Evolutionary conservation across 1,140 invertebrate genomes (phyloP).

Genomic region (Diprion similis): DNA sequence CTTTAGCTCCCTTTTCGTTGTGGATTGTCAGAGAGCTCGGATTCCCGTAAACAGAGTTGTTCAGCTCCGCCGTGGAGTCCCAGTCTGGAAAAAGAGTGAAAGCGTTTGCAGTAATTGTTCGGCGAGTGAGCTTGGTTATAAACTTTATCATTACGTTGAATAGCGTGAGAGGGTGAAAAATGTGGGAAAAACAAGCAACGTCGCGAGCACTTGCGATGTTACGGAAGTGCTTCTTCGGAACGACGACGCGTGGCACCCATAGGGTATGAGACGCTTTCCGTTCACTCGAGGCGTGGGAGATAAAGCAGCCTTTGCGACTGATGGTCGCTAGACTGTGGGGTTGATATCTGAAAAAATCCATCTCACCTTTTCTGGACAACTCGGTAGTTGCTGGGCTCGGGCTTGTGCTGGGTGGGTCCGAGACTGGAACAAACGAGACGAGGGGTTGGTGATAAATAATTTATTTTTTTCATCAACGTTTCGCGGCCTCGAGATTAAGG

Average conservation of each 20-base stretch:
- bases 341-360: constrained; percentile 52
- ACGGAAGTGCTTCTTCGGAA: not conserved
- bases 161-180: not conserved
- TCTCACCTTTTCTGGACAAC: constrained; percentile 59
- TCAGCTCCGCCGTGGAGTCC: constrained; percentile 61
- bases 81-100: constrained; percentile 46
- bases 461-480: constrained; percentile 8
- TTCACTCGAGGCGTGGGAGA: too few species aligned
- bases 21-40: constrained; percentile 67
- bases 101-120: constrained; percentile 12
- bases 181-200: constrained; percentile 8
- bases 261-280: not conserved
- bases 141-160: not conserved
- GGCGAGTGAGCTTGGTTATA: constrained; percentile 9
- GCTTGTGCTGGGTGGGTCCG: constrained; percentile 64
- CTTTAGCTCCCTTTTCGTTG: constrained; percentile 60
- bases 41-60: constrained; percentile 68
- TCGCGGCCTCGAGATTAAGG: not conserved
- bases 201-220: not conserved
- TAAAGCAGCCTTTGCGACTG: too few species aligned
- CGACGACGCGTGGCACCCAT: not conserved
- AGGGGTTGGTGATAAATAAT: constrained; percentile 14
- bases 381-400: constrained; percentile 65
- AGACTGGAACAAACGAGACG: constrained; percentile 60
- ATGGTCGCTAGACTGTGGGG: constrained; percentile 48